Conservation (phyloP, 2,113 vertebrate species). For the Martes martes region DNA sequence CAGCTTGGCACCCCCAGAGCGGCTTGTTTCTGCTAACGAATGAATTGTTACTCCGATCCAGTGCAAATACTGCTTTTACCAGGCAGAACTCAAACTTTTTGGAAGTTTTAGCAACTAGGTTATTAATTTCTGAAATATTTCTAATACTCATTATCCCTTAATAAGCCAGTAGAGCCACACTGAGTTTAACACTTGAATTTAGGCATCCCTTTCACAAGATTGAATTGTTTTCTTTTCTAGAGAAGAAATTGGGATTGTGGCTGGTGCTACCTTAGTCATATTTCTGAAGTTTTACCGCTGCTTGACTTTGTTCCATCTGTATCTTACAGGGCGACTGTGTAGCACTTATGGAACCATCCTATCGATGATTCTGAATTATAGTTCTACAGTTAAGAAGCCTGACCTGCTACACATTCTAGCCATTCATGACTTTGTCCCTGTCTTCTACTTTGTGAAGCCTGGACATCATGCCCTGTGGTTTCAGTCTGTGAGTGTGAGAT, state of each 20-base stretch:
- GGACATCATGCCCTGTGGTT: not conserved
- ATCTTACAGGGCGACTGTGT: not conserved
- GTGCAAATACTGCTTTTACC: not conserved
- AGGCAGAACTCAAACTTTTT: not conserved
- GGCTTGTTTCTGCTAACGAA: not conserved
- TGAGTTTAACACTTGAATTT: slow-evolving; percentile 28
- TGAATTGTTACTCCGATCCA: not conserved
- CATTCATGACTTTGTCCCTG: not conserved
- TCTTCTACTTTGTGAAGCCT: not conserved
- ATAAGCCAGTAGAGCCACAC: not conserved
- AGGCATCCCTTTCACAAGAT: not conserved
- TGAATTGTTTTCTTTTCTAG: not conserved
- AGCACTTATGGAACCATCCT: not conserved
- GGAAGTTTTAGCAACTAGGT: not conserved
- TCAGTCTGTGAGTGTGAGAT: not conserved
- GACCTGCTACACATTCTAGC: not conserved
- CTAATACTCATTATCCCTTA: not conserved
- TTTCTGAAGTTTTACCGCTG: not conserved
- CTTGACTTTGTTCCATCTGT: not conserved
- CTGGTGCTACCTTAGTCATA: not conserved
- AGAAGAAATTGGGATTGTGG: not conserved
- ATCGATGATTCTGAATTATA: not conserved
- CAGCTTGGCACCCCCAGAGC: not conserved
- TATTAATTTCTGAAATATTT: slow-evolving; percentile 31
- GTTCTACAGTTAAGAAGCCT: not conserved